phyloP scores from a whole-genome alignment of 2,113 vertebrate genomes.

The Trichechus manatus region DNA sequence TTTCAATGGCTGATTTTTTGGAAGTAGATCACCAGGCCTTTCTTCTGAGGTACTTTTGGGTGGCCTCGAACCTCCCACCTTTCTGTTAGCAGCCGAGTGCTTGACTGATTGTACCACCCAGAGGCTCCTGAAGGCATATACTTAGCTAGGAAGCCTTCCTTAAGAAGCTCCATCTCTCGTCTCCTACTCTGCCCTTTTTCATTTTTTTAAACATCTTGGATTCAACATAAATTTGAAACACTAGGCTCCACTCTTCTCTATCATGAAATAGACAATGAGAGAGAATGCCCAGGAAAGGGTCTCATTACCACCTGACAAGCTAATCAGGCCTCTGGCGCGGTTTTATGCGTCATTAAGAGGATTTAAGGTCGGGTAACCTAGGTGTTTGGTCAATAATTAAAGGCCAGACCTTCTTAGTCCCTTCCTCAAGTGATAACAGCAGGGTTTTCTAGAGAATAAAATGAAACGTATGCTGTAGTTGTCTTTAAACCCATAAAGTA shows the following conservation, averaged over 20 bases:
- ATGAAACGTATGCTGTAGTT: background rate
- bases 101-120: background rate
- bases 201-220: background rate
- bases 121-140: background rate
- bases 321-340: background rate
- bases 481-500: constrained; percentile 1
- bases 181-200: background rate
- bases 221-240: constrained; percentile 42
- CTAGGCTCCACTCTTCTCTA: background rate
- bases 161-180: background rate
- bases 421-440: background rate
- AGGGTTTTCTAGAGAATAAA: constrained; percentile 42
- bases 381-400: constrained; percentile 10
- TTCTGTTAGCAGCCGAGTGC: background rate
- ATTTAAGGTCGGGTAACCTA: background rate
- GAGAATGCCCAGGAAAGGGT: background rate
- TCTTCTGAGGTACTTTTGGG: background rate
- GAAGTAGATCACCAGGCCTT: background rate
- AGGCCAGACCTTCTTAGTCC: background rate
- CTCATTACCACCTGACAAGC: background rate
- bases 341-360: background rate
- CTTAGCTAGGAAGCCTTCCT: background rate
- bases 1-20: background rate
- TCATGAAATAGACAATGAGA: background rate
- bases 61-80: background rate